phyloP scores from a whole-genome alignment of 37 sponge, comb jelly and placozoan species.

The Halisarca cf. caerulea region DNA sequence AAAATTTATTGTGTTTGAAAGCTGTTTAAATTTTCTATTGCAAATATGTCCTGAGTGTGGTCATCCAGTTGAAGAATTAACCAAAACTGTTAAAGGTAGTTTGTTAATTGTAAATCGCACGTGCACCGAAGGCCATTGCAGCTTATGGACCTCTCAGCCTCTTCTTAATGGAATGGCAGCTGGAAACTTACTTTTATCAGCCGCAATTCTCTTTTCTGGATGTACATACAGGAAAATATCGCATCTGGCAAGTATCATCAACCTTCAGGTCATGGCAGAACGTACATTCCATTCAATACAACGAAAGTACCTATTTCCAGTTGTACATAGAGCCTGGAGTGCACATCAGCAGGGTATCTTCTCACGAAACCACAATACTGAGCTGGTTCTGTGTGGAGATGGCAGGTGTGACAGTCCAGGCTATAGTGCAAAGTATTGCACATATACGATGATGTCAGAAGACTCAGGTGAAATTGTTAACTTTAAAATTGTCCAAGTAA shows the following conservation, averaged over 20 bases:
- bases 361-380: no score
- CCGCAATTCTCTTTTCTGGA: neutral
- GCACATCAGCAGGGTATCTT: neutral
- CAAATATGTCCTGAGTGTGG: neutral
- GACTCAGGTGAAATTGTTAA: conserved; percentile 33
- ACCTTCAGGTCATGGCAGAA: neutral
- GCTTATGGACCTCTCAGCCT: neutral
- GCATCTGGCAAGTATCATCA: neutral
- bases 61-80: neutral
- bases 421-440: conserved; percentile 35
- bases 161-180: neutral
- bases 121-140: neutral
- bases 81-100: neutral
- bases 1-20: neutral
- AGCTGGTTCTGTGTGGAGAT: conserved; percentile 25
- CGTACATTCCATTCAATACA: neutral
- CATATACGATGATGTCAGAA: conserved; percentile 35
- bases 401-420: conserved; percentile 55
- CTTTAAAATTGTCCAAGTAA: conserved; percentile 35
- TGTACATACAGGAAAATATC: neutral
- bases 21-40: no score
- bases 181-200: neutral
- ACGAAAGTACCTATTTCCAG: neutral
- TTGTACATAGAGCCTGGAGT: neutral
- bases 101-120: neutral